phyloP scores from a whole-genome alignment of 2,888 invertebrate species.

The Ophion ventricosus region DNA sequence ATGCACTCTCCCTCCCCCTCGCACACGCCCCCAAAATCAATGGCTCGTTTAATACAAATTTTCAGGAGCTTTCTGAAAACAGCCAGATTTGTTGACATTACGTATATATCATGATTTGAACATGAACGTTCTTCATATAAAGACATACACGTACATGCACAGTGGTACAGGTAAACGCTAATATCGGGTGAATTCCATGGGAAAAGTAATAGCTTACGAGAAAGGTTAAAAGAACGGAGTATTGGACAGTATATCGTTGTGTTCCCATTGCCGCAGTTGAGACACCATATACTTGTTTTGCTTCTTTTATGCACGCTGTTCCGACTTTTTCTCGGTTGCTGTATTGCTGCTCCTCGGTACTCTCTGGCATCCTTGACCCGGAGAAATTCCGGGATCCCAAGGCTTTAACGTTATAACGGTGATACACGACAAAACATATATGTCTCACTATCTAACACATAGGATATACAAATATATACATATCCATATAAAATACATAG shows the following conservation, averaged over 20 bases:
- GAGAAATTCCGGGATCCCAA: slow-evolving; percentile 47
- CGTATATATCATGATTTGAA: no score
- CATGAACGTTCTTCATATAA: no score
- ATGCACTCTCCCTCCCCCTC: no score
- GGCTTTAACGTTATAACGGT: slow-evolving; percentile 51
- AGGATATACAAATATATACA: slow-evolving; percentile 17
- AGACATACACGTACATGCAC: neutral
- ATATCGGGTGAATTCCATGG: slow-evolving; percentile 35
- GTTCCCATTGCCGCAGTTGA: slow-evolving; percentile 31
- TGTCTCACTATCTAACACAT: slow-evolving; percentile 23
- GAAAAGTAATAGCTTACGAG: slow-evolving; percentile 40
- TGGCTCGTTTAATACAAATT: no score
- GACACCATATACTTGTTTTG: slow-evolving; percentile 36
- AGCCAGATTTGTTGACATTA: no score
- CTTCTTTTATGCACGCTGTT: slow-evolving; percentile 24
- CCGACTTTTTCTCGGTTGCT: slow-evolving; percentile 15
- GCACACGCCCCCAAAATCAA: no score
- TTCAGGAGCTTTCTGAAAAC: no score
- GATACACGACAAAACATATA: slow-evolving; percentile 28
- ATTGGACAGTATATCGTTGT: slow-evolving; percentile 26
- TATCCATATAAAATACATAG: slow-evolving; percentile 14
- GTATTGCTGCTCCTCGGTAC: slow-evolving; percentile 40
- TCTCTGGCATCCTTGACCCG: slow-evolving; percentile 60
- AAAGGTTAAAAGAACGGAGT: neutral
- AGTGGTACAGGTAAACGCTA: slow-evolving; percentile 36